These are phyloP conservation scores for Euura saliciscinereae DNA, from an alignment of 1,140 invertebrate genomes.

Conservation along the genomic window DNA sequence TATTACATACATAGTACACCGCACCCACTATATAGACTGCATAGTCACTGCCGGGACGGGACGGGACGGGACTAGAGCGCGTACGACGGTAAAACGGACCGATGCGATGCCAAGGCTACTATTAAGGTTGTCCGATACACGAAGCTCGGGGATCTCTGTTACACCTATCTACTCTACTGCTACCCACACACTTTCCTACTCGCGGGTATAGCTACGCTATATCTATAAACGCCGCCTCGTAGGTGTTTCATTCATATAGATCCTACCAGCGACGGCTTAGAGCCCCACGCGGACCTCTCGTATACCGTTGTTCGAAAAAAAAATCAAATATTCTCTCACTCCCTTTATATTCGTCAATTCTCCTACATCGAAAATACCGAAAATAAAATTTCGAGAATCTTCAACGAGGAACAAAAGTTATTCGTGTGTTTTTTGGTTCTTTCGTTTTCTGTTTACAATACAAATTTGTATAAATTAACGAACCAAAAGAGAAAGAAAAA, in stretches of 20 bases:
- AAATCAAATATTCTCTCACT: too few species aligned
- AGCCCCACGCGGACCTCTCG: neutral
- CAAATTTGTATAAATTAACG: neutral
- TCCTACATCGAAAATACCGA: neutral
- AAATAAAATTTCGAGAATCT: neutral
- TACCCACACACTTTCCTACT: slow-evolving; percentile 12
- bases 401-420: neutral
- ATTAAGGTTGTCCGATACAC: slow-evolving; percentile 42
- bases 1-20: neutral
- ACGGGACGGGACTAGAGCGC: neutral
- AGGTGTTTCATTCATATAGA: neutral
- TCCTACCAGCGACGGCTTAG: neutral
- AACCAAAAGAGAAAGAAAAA: neutral
- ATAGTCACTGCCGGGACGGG: neutral
- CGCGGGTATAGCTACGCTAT: neutral
- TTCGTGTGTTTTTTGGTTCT: too few species aligned
- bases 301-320: too few species aligned
- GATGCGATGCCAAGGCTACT: slow-evolving; percentile 49
- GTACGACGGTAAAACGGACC: neutral
- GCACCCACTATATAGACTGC: neutral
- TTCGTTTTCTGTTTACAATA: too few species aligned
- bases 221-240: too few species aligned
- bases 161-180: slow-evolving; percentile 37
- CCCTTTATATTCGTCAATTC: neutral
- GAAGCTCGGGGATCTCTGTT: slow-evolving; percentile 26